Conservation (phyloP, 2,888 invertebrate species). For the Pseudococcus jackbeardsleyi region DNA sequence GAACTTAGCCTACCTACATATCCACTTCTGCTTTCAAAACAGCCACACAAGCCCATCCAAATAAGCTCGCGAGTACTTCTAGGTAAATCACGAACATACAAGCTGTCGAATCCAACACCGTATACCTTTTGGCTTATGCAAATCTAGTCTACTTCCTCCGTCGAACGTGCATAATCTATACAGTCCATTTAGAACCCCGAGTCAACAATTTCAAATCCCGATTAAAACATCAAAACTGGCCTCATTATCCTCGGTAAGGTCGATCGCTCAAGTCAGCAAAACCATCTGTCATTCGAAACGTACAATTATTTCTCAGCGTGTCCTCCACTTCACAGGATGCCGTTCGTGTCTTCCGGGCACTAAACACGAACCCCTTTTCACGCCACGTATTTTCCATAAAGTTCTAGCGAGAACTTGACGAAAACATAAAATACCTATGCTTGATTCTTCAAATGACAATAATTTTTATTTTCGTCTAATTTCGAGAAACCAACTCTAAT, state of each 20-base stretch:
- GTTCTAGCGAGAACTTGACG: no score
- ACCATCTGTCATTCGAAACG: background rate
- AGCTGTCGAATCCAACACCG: background rate
- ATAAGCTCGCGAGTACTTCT: background rate
- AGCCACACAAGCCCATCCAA: background rate
- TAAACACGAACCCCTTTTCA: background rate
- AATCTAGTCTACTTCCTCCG: background rate
- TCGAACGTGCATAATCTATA: background rate
- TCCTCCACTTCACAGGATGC: background rate
- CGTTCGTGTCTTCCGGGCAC: background rate
- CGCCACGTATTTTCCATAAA: no score
- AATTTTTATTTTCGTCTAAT: no score
- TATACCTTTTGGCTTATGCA: background rate
- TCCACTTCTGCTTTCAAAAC: background rate
- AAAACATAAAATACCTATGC: no score
- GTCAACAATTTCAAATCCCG: background rate
- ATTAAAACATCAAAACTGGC: conserved; percentile 21
- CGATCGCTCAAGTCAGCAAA: background rate
- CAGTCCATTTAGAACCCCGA: background rate
- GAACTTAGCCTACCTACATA: background rate
- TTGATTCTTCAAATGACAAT: no score
- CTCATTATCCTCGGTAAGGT: background rate
- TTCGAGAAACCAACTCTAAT: no score
- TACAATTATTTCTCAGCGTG: background rate
- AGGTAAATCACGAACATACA: background rate